Percentiles rank a stretch among this genome's conserved stretches.
Conservation (phyloP, 2,797 vertebrate genomes). For the Lacerta bilineata region DNA sequence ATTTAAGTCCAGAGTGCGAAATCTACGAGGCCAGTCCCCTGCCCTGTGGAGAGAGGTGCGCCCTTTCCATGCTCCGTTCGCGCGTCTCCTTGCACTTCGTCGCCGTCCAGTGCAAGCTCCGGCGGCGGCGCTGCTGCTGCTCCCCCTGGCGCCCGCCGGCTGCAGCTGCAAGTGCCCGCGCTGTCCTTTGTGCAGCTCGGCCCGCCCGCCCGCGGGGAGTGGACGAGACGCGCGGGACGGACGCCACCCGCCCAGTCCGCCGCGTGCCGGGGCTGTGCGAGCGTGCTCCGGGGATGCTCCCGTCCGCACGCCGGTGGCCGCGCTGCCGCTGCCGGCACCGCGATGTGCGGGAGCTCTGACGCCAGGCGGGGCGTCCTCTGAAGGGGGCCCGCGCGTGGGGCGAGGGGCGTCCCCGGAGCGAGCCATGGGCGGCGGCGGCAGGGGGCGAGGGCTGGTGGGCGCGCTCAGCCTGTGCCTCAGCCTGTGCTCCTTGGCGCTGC, state of each 20-base stretch:
- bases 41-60: no score
- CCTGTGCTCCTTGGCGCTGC: conserved; percentile 84
- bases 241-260: not conserved
- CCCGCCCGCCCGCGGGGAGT: conserved; percentile 19
- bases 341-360: not conserved
- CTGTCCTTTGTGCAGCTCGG: conserved; percentile 27
- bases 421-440: conserved; percentile 78
- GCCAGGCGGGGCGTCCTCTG: not conserved
- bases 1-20: no score
- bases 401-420: not conserved
- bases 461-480: conserved; percentile 85
- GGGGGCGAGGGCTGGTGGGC: conserved; percentile 80
- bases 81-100: no score
- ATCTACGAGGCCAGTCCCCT: no score
- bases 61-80: not conserved
- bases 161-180: not conserved
- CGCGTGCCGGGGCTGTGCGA: not conserved
- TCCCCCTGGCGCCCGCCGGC: fast-evolving
- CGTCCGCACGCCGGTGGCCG: not conserved
- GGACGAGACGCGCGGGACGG: conserved; percentile 11
- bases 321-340: no score
- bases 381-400: not conserved
- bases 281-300: not conserved
- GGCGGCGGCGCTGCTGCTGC: not conserved
- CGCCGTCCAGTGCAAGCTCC: not conserved